Evolutionary conservation across 2,113 vertebrate species (phyloP).

Genomic region (Okapia johnstoni): DNA sequence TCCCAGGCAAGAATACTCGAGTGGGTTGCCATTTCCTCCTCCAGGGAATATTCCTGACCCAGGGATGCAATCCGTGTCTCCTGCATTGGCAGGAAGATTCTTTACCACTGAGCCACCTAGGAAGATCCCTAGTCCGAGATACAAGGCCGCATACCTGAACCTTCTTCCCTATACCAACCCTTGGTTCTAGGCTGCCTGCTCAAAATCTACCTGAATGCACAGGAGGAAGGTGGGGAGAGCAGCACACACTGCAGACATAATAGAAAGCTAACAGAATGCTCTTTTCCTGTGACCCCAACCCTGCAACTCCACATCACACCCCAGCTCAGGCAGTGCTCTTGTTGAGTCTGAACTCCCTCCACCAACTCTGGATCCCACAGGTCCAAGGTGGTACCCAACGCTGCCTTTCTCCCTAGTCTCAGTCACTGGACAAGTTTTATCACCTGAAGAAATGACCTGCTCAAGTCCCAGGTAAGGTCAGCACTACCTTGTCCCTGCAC

Average conservation of each 20-base stretch:
- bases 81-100: background rate
- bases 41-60: background rate
- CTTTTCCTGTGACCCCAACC: background rate
- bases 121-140: background rate
- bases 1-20: background rate
- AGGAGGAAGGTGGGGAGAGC: background rate
- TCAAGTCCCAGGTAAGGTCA: background rate
- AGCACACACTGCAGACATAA: background rate
- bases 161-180: background rate
- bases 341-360: background rate
- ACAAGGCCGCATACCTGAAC: background rate
- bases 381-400: background rate
- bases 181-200: background rate
- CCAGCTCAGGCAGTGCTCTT: background rate
- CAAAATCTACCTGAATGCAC: background rate
- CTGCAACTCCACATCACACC: background rate
- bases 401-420: background rate
- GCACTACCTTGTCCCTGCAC: too few species aligned
- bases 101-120: background rate
- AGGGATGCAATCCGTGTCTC: background rate
- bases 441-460: background rate
- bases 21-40: background rate
- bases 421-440: background rate
- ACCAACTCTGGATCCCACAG: background rate
- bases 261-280: background rate